These are phyloP conservation scores for Tenthredo livida DNA, from an alignment of 2,888 invertebrate genomes.

Conservation along the genomic window DNA sequence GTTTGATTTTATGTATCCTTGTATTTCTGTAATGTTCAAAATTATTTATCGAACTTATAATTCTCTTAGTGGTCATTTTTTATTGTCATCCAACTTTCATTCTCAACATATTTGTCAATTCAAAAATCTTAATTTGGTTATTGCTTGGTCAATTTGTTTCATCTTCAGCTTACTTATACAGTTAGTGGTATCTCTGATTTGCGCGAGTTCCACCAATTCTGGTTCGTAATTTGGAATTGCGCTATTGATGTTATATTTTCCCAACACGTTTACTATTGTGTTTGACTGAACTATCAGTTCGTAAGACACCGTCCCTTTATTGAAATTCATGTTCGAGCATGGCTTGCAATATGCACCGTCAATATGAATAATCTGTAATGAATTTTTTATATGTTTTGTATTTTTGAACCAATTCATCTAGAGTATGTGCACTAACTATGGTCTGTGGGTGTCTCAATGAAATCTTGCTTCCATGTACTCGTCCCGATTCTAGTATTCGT, in stretches of 20 bases:
- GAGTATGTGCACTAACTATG: too few relatives aligned
- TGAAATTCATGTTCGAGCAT: not conserved
- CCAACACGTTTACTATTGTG: not conserved
- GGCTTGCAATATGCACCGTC: constrained; percentile 19
- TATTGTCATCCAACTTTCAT: too few relatives aligned
- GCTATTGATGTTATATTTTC: not conserved
- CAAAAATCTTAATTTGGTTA: too few relatives aligned
- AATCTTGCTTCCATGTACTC: not conserved
- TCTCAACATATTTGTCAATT: too few relatives aligned
- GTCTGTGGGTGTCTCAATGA: not conserved
- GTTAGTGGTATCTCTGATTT: too few relatives aligned
- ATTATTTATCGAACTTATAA: too few relatives aligned
- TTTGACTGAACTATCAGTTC: not conserved
- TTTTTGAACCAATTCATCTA: not conserved
- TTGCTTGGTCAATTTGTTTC: too few relatives aligned
- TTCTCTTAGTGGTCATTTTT: too few relatives aligned
- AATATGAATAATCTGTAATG: not conserved
- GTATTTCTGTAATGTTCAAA: too few relatives aligned
- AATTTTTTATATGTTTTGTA: not conserved
- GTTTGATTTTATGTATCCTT: too few relatives aligned
- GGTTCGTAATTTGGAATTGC: not conserved
- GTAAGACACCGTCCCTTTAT: not conserved
- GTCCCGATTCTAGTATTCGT: not conserved
- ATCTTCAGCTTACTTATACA: too few relatives aligned
- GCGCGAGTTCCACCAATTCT: not conserved